Conservation (phyloP, 2,888 invertebrate genomes). For the Andrena minutula region DNA sequence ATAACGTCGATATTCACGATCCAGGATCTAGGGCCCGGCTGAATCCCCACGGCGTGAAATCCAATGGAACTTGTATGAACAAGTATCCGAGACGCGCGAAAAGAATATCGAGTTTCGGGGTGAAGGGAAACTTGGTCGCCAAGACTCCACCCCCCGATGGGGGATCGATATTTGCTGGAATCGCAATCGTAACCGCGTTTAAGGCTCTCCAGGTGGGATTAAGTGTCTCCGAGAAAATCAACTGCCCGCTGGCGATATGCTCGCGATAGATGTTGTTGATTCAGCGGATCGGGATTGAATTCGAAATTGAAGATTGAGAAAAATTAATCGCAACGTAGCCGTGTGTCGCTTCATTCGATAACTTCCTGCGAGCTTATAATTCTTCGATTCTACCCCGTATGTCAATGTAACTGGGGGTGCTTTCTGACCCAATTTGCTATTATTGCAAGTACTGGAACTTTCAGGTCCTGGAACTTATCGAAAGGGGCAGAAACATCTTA, state of each 20-base stretch:
- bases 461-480: too few relatives aligned
- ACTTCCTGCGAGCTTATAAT: neutral
- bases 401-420: neutral
- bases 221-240: conserved; percentile 10
- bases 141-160: neutral
- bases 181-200: neutral
- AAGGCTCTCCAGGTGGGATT: conserved; percentile 4
- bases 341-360: neutral
- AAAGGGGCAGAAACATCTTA: neutral
- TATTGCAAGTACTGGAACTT: neutral
- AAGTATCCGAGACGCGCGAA: neutral
- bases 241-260: neutral
- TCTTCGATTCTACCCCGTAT: neutral
- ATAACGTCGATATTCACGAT: conserved; percentile 40
- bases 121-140: neutral
- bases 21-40: conserved; percentile 33
- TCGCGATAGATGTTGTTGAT: conserved; percentile 13
- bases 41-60: conserved; percentile 23
- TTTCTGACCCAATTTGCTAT: neutral
- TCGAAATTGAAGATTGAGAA: neutral
- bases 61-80: neutral
- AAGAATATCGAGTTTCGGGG: neutral
- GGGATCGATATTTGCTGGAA: neutral
- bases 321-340: neutral
- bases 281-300: neutral